These are phyloP conservation scores for Hylyphantes graminicola DNA, from an alignment of 1,140 invertebrate species.

Conservation along the genomic window DNA sequence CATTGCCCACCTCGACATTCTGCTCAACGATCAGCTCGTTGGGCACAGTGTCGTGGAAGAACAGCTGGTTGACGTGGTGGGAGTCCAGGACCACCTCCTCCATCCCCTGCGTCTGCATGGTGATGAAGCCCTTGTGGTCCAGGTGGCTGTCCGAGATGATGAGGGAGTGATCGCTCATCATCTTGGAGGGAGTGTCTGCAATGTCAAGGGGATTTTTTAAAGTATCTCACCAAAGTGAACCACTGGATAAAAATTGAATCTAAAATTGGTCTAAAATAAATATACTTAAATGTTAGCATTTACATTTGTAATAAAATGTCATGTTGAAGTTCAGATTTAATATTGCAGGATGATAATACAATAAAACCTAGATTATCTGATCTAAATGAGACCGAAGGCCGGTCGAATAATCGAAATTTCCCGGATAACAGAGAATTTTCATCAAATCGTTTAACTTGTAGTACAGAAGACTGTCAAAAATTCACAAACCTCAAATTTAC, in stretches of 20 bases:
- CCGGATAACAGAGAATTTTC: too few species aligned
- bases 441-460: too few species aligned
- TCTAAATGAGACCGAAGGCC: not conserved
- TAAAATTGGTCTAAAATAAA: not conserved
- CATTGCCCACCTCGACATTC: constrained; percentile 59
- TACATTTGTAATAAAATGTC: not conserved
- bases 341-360: not conserved
- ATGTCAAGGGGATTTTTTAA: not conserved
- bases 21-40: constrained; percentile 61
- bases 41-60: constrained; percentile 57
- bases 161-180: constrained; percentile 55
- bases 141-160: constrained; percentile 36
- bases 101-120: constrained; percentile 58
- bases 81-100: constrained; percentile 58
- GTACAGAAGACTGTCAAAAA: too few species aligned
- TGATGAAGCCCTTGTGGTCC: constrained; percentile 54
- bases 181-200: constrained; percentile 40
- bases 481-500: too few species aligned
- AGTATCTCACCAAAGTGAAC: not conserved
- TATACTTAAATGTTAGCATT: not conserved
- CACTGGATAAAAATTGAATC: not conserved
- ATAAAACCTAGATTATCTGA: not conserved
- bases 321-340: not conserved
- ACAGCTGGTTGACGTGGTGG: constrained; percentile 46
- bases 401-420: too few species aligned